phyloP scores from a whole-genome alignment of 2,888 invertebrate genomes.

The Criorhina ranunculi region DNA sequence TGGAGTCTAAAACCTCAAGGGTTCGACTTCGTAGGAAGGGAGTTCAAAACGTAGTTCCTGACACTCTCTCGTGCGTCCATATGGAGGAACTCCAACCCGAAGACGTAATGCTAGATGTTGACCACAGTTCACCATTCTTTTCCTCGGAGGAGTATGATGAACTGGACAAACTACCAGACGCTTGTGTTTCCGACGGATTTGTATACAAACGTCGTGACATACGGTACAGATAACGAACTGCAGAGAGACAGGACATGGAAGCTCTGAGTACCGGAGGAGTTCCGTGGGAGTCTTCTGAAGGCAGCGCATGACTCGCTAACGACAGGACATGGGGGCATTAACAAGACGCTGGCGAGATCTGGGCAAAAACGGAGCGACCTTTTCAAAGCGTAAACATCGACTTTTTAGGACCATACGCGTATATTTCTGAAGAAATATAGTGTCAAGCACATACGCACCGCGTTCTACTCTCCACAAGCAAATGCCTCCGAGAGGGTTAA shows the following conservation, averaged over 20 bases:
- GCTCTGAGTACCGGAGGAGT: too few species aligned
- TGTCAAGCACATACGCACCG: conserved; percentile 53
- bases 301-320: too few species aligned
- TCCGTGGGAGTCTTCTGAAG: too few species aligned
- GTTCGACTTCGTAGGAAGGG: conserved; percentile 30
- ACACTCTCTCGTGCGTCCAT: conserved; percentile 25
- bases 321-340: too few species aligned
- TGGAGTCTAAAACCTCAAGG: conserved; percentile 35
- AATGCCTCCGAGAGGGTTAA: conserved; percentile 58
- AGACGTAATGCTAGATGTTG: not conserved
- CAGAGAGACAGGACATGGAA: too few species aligned
- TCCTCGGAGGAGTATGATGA: not conserved
- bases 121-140: conserved; percentile 4
- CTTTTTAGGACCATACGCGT: too few species aligned
- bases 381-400: conserved; percentile 42
- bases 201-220: too few species aligned
- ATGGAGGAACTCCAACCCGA: conserved; percentile 14
- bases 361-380: conserved; percentile 24
- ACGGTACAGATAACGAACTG: too few species aligned
- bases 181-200: too few species aligned
- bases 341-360: too few species aligned
- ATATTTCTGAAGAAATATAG: conserved; percentile 52
- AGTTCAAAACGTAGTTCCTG: too few species aligned
- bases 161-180: too few species aligned
- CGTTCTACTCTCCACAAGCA: conserved; percentile 52